Conservation (phyloP, 2,113 vertebrate genomes). For the Ahaetulla prasina region DNA sequence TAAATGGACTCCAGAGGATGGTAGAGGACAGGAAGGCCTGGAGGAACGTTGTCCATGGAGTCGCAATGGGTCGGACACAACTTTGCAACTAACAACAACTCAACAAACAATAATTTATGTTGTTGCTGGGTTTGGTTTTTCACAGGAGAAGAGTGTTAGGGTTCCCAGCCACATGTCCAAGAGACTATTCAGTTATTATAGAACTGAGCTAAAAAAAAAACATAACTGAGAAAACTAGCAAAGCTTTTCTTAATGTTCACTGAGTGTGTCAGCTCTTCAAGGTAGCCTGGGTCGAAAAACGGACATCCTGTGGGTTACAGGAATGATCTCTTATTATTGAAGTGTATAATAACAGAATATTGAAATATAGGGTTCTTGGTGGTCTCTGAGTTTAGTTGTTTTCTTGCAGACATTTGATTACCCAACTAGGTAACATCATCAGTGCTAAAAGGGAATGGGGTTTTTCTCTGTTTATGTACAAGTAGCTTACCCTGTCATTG, state of each 20-base stretch:
- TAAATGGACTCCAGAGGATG: too few relatives aligned
- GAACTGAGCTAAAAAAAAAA: background rate
- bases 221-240: background rate
- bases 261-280: background rate
- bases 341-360: background rate
- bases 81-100: too few relatives aligned
- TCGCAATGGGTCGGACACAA: too few relatives aligned
- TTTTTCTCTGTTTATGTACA: background rate
- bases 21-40: too few relatives aligned
- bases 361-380: background rate
- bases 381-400: background rate
- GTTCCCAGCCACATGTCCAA: background rate
- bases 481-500: background rate
- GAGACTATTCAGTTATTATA: background rate
- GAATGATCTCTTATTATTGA: background rate
- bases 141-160: background rate
- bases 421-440: background rate
- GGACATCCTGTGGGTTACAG: background rate
- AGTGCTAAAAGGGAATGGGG: background rate
- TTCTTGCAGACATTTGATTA: background rate
- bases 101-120: background rate
- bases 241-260: background rate
- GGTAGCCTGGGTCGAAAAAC: background rate
- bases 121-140: background rate
- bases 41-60: too few relatives aligned